phyloP scores from a whole-genome alignment of 2,113 vertebrate species.

The Tragelaphus scriptus region DNA sequence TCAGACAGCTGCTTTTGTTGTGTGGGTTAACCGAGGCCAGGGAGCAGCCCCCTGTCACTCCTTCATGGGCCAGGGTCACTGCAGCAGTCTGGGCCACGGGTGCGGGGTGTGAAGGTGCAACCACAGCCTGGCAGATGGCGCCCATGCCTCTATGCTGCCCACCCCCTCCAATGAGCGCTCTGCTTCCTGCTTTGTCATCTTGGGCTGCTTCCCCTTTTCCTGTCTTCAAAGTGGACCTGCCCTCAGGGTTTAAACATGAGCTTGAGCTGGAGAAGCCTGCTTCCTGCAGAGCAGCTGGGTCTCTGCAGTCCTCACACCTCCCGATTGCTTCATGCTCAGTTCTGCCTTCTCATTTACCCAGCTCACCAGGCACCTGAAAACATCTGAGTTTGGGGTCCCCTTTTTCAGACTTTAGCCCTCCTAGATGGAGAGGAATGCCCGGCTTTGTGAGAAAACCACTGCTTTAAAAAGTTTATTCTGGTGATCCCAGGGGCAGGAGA shows the following conservation, averaged over 20 bases:
- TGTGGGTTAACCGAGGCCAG: neutral
- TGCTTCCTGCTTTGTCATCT: too few relatives aligned
- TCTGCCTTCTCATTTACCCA: neutral
- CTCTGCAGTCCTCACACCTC: neutral
- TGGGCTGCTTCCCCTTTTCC: neutral
- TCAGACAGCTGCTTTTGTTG: neutral
- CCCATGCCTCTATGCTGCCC: neutral
- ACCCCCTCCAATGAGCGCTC: accelerated
- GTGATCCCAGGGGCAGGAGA: neutral
- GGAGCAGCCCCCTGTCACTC: neutral
- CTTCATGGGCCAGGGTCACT: neutral
- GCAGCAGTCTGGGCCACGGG: neutral
- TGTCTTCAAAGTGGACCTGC: neutral
- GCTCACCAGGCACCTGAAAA: neutral
- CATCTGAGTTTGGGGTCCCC: neutral
- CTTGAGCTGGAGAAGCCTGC: neutral
- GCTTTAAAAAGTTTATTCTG: neutral
- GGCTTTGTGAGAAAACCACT: neutral
- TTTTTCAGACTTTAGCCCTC: neutral
- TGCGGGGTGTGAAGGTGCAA: accelerated
- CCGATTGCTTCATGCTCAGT: neutral
- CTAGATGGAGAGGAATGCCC: neutral
- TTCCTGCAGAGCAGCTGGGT: neutral
- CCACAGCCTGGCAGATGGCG: neutral
- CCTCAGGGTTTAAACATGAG: neutral